Evolutionary conservation across 2,797 vertebrate species (phyloP).

Genomic region (Amblyraja radiata): DNA sequence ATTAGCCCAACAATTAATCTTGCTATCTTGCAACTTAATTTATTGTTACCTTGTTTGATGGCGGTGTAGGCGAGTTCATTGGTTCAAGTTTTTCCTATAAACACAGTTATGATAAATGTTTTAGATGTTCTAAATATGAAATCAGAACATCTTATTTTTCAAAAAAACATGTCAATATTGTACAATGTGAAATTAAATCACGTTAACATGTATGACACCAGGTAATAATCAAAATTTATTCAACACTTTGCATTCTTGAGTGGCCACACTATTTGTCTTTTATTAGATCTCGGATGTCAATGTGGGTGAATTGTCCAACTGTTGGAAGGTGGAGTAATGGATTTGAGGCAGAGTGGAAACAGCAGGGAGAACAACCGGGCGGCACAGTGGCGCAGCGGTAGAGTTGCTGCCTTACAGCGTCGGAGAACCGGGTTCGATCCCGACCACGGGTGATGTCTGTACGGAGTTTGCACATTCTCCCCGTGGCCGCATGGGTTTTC

Average conservation of each 20-base stretch:
- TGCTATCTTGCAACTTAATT: background rate
- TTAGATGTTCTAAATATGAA: background rate
- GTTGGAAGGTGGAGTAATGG: background rate
- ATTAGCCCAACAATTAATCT: background rate
- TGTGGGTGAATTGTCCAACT: background rate
- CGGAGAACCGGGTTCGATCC: no score
- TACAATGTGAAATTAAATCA: slow-evolving; percentile 11
- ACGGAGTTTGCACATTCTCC: no score
- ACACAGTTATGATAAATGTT: slow-evolving; percentile 9
- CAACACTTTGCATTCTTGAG: background rate
- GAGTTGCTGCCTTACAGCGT: no score
- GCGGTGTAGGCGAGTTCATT: slow-evolving; percentile 27
- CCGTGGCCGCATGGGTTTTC: no score
- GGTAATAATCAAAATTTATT: background rate
- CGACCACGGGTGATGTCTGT: no score
- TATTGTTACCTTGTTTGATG: slow-evolving; percentile 33
- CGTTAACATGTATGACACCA: background rate
- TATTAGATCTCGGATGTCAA: background rate
- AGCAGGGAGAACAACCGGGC: background rate
- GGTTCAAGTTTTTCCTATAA: slow-evolving; percentile 35
- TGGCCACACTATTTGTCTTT: background rate
- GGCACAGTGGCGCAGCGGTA: no score
- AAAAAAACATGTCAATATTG: background rate
- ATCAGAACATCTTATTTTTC: background rate
- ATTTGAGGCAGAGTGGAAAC: no score